Evolutionary conservation across 2,113 vertebrate species (phyloP), one percentile per base, ranked within the genome.

Genomic region (Fulica atra): DNA sequence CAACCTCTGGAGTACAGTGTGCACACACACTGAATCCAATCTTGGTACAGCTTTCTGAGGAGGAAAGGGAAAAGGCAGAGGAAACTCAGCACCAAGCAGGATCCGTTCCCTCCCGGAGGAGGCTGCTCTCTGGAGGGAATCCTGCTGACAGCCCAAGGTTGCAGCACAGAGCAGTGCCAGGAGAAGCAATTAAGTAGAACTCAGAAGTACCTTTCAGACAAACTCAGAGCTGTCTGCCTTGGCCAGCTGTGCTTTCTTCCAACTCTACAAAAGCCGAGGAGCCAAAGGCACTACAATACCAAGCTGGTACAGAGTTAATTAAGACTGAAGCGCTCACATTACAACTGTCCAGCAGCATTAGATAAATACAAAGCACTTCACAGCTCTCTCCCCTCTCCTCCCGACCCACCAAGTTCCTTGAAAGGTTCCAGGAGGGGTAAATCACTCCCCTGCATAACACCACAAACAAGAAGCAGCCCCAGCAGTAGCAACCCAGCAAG

Each of bases 1-100:
- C 50, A 64, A 2, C 11, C 1, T 0, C 38, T 9, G 60, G 26
- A 42, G 6, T 3, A 21, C 0, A 0, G 18, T 1, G 11, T 7
- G n/a, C 6, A 33, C 3, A 33, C 3, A 9, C 0, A 1, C 54
- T 17, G 51, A 63, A 31, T 48, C 19, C n/a, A 16, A 11, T 12
- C 74, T 68, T 77, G 68, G 44, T 63, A 8, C 53, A 29, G 44
- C 71, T 35, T 46, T 33, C 38, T 2, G 1, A 63, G 69, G 19
- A 65, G n/a, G 36, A 50, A 23, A 60, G 26, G 46, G 31, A 66
- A 50, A 36, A 95, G 46, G 31, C 6, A 11, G 6, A 42, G 18
- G 38, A 26, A 70, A 15, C 68, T n/a, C 29, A 10, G 88, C 38
- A 50, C 44, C 7, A 35, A 13, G 70, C 35, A 10, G 71, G 66